Conservation (phyloP, 2,797 vertebrate genomes). For the Gouania willdenowi region DNA sequence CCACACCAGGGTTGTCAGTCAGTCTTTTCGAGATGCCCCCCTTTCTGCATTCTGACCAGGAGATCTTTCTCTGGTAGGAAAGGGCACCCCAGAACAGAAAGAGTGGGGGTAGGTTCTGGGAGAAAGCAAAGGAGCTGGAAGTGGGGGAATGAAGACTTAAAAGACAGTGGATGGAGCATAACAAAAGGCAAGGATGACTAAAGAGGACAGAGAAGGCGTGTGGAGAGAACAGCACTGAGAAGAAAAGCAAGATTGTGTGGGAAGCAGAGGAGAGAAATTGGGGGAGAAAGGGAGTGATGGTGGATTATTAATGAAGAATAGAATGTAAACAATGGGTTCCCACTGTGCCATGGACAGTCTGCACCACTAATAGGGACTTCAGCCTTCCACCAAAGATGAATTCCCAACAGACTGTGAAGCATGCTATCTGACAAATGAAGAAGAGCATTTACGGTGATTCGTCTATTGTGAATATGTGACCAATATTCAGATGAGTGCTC, state of each 20-base stretch:
- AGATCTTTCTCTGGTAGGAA: slow-evolving; percentile 62
- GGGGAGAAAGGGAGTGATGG: slow-evolving; percentile 42
- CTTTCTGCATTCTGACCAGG: slow-evolving; percentile 27
- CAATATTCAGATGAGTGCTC: not conserved
- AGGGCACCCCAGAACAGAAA: slow-evolving; percentile 22
- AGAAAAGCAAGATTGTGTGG: slow-evolving; percentile 40
- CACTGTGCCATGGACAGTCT: slow-evolving; percentile 32
- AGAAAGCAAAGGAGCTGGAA: slow-evolving; percentile 26
- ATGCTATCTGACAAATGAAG: slow-evolving; percentile 6
- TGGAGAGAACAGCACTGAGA: slow-evolving; percentile 8
- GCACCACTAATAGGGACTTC: slow-evolving; percentile 28
- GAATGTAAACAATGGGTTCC: slow-evolving; percentile 48
- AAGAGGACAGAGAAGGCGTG: slow-evolving; percentile 31
- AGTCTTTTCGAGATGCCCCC: slow-evolving; percentile 15
- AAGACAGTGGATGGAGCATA: slow-evolving; percentile 33
- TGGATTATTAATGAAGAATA: slow-evolving; percentile 56
- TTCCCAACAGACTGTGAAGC: slow-evolving; percentile 11
- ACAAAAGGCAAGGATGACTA: slow-evolving; percentile 57
- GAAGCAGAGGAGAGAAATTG: slow-evolving; percentile 15
- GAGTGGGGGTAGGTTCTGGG: slow-evolving; percentile 9
- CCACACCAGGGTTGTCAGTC: slow-evolving; percentile 68
- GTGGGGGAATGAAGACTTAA: slow-evolving; percentile 46
- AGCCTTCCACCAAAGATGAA: slow-evolving; percentile 27
- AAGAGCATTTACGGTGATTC: slow-evolving; percentile 6
- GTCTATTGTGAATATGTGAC: not conserved